phyloP scores from a whole-genome alignment of 2,113 vertebrate genomes.

The Octodon degus region DNA sequence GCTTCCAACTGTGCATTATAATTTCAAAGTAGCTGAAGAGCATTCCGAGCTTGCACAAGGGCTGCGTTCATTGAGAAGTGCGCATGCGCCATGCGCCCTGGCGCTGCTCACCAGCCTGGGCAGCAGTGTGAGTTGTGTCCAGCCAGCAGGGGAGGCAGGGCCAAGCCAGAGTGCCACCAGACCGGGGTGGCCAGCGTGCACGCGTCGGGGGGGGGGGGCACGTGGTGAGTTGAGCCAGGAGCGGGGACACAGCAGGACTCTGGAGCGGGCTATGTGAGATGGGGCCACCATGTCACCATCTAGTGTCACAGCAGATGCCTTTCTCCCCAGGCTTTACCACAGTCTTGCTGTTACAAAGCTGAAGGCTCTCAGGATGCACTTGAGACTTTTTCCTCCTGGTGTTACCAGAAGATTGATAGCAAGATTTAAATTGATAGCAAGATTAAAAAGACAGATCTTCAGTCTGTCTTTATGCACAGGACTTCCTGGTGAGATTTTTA shows the following conservation, averaged over 20 bases:
- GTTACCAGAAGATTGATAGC: accelerated
- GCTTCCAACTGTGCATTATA: constrained; percentile 62
- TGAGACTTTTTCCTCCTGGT: neutral
- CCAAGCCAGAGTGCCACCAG: neutral
- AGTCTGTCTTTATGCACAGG: neutral
- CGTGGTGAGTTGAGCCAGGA: accelerated
- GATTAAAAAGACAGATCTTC: neutral
- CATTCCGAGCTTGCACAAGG: constrained; percentile 17
- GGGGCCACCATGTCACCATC: neutral
- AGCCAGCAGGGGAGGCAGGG: neutral
- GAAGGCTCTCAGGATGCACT: neutral
- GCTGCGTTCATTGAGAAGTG: neutral
- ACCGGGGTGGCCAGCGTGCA: too few species aligned
- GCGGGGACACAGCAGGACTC: accelerated
- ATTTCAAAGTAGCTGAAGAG: constrained; percentile 63
- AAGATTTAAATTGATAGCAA: neutral
- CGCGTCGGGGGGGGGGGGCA: too few species aligned
- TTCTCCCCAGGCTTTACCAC: too few species aligned
- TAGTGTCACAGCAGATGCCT: accelerated
- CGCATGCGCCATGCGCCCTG: neutral
- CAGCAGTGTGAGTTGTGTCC: neutral
- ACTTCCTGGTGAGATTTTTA: neutral
- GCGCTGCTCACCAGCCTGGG: too few species aligned
- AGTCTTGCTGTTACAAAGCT: neutral
- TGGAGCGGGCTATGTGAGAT: accelerated